Percentiles rank a stretch among this genome's conserved stretches.
These are phyloP conservation scores for Phalacrocorax pelagicus DNA, from an alignment of 2,113 vertebrate genomes.

Conservation along the genomic window DNA sequence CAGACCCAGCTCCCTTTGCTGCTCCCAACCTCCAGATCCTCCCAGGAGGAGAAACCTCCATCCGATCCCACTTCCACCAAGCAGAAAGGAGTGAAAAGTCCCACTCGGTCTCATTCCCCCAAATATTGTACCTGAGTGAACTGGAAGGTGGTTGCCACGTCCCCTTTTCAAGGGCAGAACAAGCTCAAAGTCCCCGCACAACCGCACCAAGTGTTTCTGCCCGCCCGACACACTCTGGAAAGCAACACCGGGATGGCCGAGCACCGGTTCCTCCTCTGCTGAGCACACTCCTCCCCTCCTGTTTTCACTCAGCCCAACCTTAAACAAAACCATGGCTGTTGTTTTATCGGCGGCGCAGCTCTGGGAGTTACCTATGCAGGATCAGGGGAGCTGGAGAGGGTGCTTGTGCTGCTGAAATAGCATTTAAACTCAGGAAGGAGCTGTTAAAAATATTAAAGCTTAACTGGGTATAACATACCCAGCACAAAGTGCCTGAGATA, in stretches of 20 bases:
- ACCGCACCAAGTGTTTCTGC: fast-evolving
- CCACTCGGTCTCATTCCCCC: fast-evolving
- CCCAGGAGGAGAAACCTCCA: not conserved
- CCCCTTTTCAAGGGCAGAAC: not conserved
- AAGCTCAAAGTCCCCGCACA: fast-evolving
- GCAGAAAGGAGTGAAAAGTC: not conserved
- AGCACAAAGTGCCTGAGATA: not conserved
- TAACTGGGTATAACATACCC: not conserved
- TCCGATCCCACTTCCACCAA: not conserved
- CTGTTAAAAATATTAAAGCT: not conserved
- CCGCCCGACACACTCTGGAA: fast-evolving
- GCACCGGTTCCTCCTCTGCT: not conserved
- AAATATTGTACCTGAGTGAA: not conserved
- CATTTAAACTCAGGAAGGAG: not conserved
- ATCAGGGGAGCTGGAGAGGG: not conserved
- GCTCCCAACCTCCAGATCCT: not conserved
- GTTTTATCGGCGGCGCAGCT: fast-evolving
- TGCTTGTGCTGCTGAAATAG: not conserved
- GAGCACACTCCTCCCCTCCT: conserved; percentile 16
- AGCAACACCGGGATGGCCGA: not conserved
- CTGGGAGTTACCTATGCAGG: not conserved
- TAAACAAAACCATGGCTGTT: not conserved
- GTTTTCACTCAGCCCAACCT: conserved; percentile 29
- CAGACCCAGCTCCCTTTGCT: not conserved
- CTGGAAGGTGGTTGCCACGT: not conserved